Evolutionary conservation across 2,797 vertebrate genomes (phyloP).

Genomic region (Sciurus carolinensis): DNA sequence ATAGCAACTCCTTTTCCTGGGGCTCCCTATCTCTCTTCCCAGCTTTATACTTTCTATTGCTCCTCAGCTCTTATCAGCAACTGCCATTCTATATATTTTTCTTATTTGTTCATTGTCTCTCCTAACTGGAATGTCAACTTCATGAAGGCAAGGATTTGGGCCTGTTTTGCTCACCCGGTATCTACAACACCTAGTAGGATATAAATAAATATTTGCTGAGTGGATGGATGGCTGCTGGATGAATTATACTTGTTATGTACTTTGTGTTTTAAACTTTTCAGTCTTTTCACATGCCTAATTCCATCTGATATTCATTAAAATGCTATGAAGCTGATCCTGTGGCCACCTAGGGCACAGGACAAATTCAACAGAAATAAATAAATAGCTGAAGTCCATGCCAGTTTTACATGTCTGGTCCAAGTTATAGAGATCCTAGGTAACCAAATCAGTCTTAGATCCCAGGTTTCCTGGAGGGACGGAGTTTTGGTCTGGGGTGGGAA

Average conservation of each 20-base stretch:
- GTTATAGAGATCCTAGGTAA: background rate
- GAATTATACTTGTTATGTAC: background rate
- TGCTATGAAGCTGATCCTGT: background rate
- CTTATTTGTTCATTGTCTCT: constrained; percentile 65
- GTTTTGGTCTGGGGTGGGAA: background rate
- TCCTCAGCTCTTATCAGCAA: constrained; percentile 65
- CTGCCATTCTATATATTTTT: constrained; percentile 63
- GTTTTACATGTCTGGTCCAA: background rate
- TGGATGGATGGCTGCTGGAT: no score
- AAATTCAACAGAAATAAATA: background rate
- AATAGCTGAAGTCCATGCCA: background rate
- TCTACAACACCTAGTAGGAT: background rate
- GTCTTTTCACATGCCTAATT: constrained; percentile 7
- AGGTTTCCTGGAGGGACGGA: background rate
- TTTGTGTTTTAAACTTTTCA: background rate
- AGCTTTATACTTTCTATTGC: constrained; percentile 73
- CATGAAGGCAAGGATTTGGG: background rate
- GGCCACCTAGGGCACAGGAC: background rate
- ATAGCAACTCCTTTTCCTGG: constrained; percentile 78
- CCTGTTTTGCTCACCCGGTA: background rate
- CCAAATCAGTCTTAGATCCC: background rate
- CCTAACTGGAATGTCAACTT: constrained; percentile 47
- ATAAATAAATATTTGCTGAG: background rate
- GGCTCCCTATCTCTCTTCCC: constrained; percentile 71
- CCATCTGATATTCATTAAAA: constrained; percentile 55